A percentile compares a stretch with the other conserved stretches of the same genome.
Conservation (phyloP, 2,888 invertebrate genomes). For the Lithophane leautieri region DNA sequence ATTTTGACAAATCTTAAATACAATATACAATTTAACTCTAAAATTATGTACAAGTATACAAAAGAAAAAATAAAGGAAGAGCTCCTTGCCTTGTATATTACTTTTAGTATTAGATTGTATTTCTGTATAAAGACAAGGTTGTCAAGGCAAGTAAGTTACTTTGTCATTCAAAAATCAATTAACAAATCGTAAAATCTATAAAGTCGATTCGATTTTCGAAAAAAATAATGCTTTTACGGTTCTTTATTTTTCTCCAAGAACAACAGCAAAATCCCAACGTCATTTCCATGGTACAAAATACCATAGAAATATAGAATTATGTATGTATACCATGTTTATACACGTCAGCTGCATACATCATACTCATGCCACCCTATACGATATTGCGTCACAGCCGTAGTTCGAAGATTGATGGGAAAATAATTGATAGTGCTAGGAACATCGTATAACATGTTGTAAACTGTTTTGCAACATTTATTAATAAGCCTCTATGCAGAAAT, state of each 20-base stretch:
- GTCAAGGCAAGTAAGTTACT: neutral
- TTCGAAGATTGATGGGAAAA: constrained; percentile 45
- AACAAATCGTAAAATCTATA: neutral
- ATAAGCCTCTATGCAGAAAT: neutral
- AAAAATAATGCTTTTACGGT: neutral
- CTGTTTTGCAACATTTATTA: constrained; percentile 9
- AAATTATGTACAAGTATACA: no score
- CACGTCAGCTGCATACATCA: constrained; percentile 26
- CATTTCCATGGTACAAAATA: neutral
- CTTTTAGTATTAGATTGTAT: no score
- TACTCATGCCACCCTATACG: constrained; percentile 3
- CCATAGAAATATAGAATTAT: neutral
- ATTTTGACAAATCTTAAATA: no score
- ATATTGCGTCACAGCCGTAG: constrained; percentile 20
- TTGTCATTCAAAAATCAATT: neutral
- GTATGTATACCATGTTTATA: neutral
- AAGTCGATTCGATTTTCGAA: neutral
- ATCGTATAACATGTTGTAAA: neutral
- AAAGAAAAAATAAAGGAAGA: no score
- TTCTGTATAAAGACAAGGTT: no score
- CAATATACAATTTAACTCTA: no score
- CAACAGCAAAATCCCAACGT: neutral
- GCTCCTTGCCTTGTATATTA: no score
- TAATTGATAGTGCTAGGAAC: constrained; percentile 26
- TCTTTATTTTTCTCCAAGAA: neutral